Evolutionary conservation across 2,888 invertebrate genomes (phyloP).

Genomic region (Piscicola geometra): DNA sequence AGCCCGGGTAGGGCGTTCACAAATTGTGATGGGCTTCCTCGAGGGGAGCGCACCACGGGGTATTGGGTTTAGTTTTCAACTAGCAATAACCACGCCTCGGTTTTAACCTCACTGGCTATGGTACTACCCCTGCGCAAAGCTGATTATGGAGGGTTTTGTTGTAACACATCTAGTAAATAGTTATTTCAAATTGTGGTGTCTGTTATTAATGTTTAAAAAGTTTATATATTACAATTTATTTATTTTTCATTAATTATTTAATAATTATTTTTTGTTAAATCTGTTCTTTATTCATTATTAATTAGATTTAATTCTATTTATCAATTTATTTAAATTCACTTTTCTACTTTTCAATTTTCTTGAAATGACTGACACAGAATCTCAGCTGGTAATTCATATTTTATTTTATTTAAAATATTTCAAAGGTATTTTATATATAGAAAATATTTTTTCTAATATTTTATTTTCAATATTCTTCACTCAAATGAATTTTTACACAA

Average conservation of each 20-base stretch:
- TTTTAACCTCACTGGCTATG: slow-evolving; percentile 51
- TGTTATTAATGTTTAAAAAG: too few relatives aligned
- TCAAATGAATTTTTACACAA: too few relatives aligned
- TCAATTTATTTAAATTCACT: too few relatives aligned
- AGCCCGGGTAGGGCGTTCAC: slow-evolving; percentile 43
- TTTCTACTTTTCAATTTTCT: background rate
- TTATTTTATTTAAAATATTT: too few relatives aligned
- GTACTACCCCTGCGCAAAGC: slow-evolving; percentile 43
- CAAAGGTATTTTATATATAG: too few relatives aligned
- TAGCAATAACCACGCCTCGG: slow-evolving; percentile 56
- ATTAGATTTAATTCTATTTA: too few relatives aligned
- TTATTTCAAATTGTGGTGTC: background rate
- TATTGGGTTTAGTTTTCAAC: slow-evolving; percentile 56
- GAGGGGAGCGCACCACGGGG: slow-evolving; percentile 52
- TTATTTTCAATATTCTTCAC: too few relatives aligned
- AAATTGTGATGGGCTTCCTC: slow-evolving; percentile 52
- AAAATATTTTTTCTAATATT: too few relatives aligned
- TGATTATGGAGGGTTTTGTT: background rate
- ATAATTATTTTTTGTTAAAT: too few relatives aligned
- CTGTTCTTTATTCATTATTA: too few relatives aligned
- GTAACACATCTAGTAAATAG: background rate
- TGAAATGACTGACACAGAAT: background rate
- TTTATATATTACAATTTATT: too few relatives aligned
- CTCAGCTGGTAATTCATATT: background rate
- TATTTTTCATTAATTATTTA: too few relatives aligned